phyloP scores from a whole-genome alignment of 2,113 vertebrate species.

The Aix galericulata region DNA sequence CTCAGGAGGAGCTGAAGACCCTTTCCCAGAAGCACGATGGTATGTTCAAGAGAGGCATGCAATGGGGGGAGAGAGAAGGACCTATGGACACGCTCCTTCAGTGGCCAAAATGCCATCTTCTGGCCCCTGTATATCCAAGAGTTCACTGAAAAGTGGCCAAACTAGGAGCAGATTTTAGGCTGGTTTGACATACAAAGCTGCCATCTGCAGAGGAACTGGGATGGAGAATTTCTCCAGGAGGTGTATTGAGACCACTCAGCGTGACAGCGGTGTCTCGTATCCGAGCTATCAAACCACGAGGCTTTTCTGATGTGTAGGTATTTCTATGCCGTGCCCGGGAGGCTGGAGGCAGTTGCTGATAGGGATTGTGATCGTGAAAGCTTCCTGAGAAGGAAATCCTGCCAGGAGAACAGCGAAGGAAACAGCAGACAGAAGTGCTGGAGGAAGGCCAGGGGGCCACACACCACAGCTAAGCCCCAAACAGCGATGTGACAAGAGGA shows the following conservation, averaged over 20 bases:
- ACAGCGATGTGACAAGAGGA: background rate
- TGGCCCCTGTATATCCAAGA: background rate
- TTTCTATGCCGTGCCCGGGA: background rate
- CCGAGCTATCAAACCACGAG: background rate
- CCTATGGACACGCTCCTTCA: background rate
- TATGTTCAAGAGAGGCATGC: background rate
- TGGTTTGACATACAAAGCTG: background rate
- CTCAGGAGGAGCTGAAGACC: background rate
- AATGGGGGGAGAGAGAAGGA: background rate
- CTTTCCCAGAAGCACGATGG: background rate
- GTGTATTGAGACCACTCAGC: background rate
- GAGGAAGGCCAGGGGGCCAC: background rate
- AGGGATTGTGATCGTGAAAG: background rate
- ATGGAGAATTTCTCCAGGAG: background rate
- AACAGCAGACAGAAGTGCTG: background rate
- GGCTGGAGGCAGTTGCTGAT: background rate
- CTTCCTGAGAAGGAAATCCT: background rate
- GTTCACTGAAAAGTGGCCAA: background rate
- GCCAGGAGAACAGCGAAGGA: background rate
- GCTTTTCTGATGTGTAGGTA: background rate
- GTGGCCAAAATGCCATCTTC: background rate
- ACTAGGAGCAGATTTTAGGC: background rate
- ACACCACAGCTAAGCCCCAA: background rate
- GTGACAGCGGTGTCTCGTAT: background rate
- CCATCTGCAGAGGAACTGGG: background rate